Evolutionary conservation across 2,113 vertebrate genomes (phyloP), one percentile per base, ranked within the genome.

Genomic region (Thamnophis sirtalis): DNA sequence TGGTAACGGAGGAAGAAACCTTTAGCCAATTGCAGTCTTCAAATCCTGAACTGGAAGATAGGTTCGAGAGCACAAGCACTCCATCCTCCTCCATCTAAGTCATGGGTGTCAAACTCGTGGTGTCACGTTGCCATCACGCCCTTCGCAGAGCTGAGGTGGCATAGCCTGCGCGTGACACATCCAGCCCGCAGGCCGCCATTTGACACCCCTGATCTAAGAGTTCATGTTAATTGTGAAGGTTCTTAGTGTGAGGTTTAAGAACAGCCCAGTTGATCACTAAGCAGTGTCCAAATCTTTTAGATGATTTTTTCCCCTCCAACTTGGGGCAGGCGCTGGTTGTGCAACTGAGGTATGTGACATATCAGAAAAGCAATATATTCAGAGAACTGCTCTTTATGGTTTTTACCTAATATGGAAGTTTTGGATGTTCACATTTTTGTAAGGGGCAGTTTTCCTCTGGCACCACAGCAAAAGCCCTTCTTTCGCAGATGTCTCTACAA

Each of bases 371-470:
- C 6, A 21, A 8, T 80, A 80, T 21, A 43, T 43, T 80, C 5
- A 80, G 33, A 33, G 33, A 80, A 80, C 73, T 43, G 73, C 17
- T 48, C 90, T 0, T 28, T 24, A 93, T 93, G 96, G 11, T 68
- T 4, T 68, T 96, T 89, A 99, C 99, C 99, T 99, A 97, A 99
- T 99, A 96, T 99, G 99, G 97, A 99, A 99, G 97, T 99, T 99
- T 94, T 99, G 99, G 96, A 99, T 99, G 98, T 99, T 99, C 96
- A 99, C 99, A 3, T 99, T 99, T 97, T 99, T 99, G 97, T 99
- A 99, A 4, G 99, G 99, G 1, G 99, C 99, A 0, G 99, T 99
- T 97, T 99, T 99, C 94, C 99, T 98, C 97, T 99, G 99, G 97
- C 99, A 99, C 99, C 99, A 99, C 93, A 99, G 95, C 94, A 99